Base-by-base conservation (phyloP, 2,888 invertebrate species). In the Unio pictorum region DNA sequence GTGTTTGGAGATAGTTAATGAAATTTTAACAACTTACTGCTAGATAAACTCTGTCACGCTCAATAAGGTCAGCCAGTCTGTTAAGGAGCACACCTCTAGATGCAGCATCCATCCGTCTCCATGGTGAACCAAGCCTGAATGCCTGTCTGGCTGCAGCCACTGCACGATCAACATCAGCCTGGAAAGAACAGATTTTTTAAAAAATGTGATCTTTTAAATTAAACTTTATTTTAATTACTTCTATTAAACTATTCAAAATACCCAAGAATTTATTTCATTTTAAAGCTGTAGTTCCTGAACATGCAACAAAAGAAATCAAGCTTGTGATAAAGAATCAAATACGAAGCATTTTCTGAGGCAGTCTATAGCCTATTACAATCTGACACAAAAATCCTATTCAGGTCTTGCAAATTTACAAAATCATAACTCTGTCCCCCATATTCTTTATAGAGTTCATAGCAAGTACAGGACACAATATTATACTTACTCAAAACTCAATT, bases 21-120 rank as follows among this genome's bases (percentile, higher is more conserved):
- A 11, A 45, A 45, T 45, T 45, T 45, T 45, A 11, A 15, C 17
- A 23, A 79, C 85, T 83, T 74, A 91, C 96, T 70, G 97, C 95
- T 72, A 97, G 87, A 84, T 96, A 96, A 8, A 91, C 91, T 57
- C 92, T 92, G 90, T 97, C 95, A 66, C 94, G 92, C 89, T 96
- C 95, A 54, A 97, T 92, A 0, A 96, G 92, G 90, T 96, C 94
- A 1, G 97, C 96, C 70, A 98, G 91, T 90, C 92, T 93, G 90
- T 94, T 92, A 64, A 98, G 88, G 2, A 97, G 91, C 58, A 91
- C 87, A 0, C 97, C 97, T 61, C 97, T 92, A 26, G 94, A 91
- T 0, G 96, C 95, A 0, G 97, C 96, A 90, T 97, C 96, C 91
- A 92, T 91, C 17, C 90, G 90, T 69, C 93, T 86, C 93, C 93